Percentiles rank a stretch among this genome's conserved stretches.
Evolutionary conservation across 2,888 invertebrate genomes (phyloP).

Genomic region (Quadriops clusia): DNA sequence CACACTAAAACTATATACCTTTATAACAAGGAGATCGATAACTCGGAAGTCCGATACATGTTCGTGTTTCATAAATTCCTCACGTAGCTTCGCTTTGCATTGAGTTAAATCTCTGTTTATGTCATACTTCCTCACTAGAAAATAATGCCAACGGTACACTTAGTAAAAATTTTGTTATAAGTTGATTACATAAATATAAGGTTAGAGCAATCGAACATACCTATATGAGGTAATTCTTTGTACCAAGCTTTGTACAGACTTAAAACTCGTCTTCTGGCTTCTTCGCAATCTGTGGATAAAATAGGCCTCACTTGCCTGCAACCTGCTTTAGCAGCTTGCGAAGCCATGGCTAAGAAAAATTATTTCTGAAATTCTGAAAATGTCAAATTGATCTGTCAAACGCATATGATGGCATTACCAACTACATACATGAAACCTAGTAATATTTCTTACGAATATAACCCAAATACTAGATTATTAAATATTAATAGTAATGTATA

Average conservation of each 20-base stretch:
- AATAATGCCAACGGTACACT: constrained; percentile 14
- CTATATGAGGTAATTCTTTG: constrained; percentile 77
- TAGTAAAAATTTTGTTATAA: constrained; percentile 6
- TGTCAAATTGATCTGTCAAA: too few relatives aligned
- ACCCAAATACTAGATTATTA: too few relatives aligned
- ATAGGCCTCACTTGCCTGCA: constrained; percentile 72
- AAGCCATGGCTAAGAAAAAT: constrained; percentile 29
- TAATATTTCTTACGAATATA: too few relatives aligned
- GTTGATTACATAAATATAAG: constrained; percentile 22
- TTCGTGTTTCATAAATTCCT: constrained; percentile 65
- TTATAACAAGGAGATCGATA: constrained; percentile 84
- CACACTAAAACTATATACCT: constrained; percentile 46
- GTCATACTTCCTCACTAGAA: constrained; percentile 72
- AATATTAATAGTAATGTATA: too few relatives aligned
- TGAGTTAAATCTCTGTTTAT: constrained; percentile 63
- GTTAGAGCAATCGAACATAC: constrained; percentile 52
- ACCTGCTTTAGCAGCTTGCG: constrained; percentile 39
- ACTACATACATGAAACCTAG: too few relatives aligned
- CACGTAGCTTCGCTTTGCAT: constrained; percentile 60
- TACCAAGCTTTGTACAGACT: constrained; percentile 91
- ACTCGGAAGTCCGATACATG: constrained; percentile 74
- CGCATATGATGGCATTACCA: too few relatives aligned
- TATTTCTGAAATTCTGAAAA: too few relatives aligned
- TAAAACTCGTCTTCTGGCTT: constrained; percentile 72
- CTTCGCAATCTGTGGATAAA: constrained; percentile 61